Evolutionary conservation across 2,113 vertebrate genomes (phyloP), one percentile per base, ranked within the genome.

Genomic region (Rhinolophus ferrumequinum): DNA sequence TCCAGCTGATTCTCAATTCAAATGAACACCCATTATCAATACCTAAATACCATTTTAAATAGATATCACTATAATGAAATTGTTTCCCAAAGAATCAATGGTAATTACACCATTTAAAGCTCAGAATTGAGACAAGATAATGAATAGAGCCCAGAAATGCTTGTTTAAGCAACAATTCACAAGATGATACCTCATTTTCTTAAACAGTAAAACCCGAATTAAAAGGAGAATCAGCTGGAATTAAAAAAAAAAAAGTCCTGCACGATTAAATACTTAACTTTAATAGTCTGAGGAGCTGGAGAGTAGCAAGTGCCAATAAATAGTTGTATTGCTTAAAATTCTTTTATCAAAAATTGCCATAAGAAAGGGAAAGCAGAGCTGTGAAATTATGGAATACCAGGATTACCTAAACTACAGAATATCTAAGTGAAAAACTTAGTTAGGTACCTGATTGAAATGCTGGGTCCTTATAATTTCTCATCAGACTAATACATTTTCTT

Each of bases 71-170:
- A 0, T 96, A 97, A 95, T 93, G 89, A 97, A 95, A 96, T 95
- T 97, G 92, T 97, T 97, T 93, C 80, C 83, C 56, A 33, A 82
- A 96, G 90, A 97, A 95, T 95, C 95, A 73, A 9, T 97, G 82
- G 62, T 95, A 87, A 96, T 97, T 96, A 75, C 19, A 90, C 60
- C 94, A 93, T 60, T 96, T 89, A 93, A 96, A 89, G 50, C 90
- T 90, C 12, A 90, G 83, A 93, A 92, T 10, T 80, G 77, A 97
- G 90, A 82, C 75, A 66, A 66, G 86, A 92, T 95, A 94, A 97
- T 92, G 64, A 97, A 93, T 83, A 80, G 69, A 81, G 73, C 69
- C 52, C 58, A 95, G 92, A 95, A 92, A 87, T 77, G 64, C 79
- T 93, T 87, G 83, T 95, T 97, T 77, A 87, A 90, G 92, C 92